Conservation (phyloP, 2,888 invertebrate species). For the Clanis bilineata region DNA sequence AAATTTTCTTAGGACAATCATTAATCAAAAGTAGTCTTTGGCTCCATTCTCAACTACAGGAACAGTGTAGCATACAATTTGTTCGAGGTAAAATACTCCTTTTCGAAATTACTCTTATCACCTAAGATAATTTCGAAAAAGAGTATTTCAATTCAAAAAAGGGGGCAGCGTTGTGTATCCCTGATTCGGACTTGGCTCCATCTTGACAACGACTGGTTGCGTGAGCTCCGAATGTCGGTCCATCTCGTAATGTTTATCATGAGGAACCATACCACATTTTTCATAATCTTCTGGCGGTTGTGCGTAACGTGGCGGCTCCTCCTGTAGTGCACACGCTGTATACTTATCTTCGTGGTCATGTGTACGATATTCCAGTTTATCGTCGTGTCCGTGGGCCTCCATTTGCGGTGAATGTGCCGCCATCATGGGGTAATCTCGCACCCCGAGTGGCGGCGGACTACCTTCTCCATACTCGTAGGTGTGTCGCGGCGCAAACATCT, state of each 20-base stretch:
- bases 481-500: conserved; percentile 86
- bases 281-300: conserved; percentile 83
- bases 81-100: conserved; percentile 61
- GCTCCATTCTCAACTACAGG: conserved; percentile 11
- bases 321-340: conserved; percentile 72
- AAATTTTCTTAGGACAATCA: conserved; percentile 1
- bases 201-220: conserved; percentile 79
- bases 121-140: conserved; percentile 80
- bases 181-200: conserved; percentile 80
- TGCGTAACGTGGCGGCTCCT: conserved; percentile 81
- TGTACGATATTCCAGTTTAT: conserved; percentile 68
- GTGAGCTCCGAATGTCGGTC: conserved; percentile 69
- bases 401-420: conserved; percentile 84
- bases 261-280: conserved; percentile 80
- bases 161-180: conserved; percentile 88
- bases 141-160: conserved; percentile 88
- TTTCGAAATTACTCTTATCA: conserved; percentile 71
- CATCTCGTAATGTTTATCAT: conserved; percentile 75
- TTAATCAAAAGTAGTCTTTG: conserved; percentile 9
- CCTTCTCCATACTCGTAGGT: conserved; percentile 82
- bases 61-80: background rate
- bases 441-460: conserved; percentile 84
- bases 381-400: conserved; percentile 80
- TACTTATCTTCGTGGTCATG: conserved; percentile 78
- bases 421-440: conserved; percentile 85